Base-by-base conservation (phyloP, 2,888 invertebrate species). In the Pachycephus smyrnensis region DNA sequence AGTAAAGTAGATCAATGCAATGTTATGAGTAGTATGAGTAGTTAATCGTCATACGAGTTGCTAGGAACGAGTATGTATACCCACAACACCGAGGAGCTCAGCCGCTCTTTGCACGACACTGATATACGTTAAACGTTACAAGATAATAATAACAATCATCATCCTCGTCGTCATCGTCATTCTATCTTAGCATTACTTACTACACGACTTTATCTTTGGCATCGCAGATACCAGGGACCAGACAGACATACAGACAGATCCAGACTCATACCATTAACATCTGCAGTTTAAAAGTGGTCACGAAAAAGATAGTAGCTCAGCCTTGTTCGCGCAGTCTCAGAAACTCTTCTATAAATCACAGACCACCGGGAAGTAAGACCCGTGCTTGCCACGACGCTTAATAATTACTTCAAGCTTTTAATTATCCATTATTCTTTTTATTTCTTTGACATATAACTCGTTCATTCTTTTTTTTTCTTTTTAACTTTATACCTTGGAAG, bases 31-130 rank as follows among this genome's bases (percentile, higher is more conserved):
- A 90, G 88, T 90, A 90, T 89, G 90, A 91, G 87, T 90, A 90
- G 86, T 90, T 90, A 90, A 90, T 89, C 88, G 86, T 88, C 91
- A 90, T 91, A 91, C 89, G 88, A 90, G 89, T 91, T 89, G 88
- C 90, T 90, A 91, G 90, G 91, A 91, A 91, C 90, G 90, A 91
- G 89, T 90, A 91, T 89, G 90, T 88, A 91, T 90, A 91, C 90
- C 88, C 91, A 91, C 91, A 91, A 91, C 91, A 91, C 88, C 90
- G 88, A 90, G 88, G 90, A 90, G 90, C 90, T 89, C 88, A 87
- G 84, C 82, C 86, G 90, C 90, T 90, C 90, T 80, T 82, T 88
- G 87, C 89, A 91, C 90, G 90, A 91, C 91, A 91, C 88, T 90
- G 89, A 91, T 90, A 90, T 90, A 91, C 87, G 88, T 90, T 88